These are phyloP conservation scores for Drosophila phalerata DNA, from an alignment of 2,888 invertebrate genomes.

Conservation along the genomic window DNA sequence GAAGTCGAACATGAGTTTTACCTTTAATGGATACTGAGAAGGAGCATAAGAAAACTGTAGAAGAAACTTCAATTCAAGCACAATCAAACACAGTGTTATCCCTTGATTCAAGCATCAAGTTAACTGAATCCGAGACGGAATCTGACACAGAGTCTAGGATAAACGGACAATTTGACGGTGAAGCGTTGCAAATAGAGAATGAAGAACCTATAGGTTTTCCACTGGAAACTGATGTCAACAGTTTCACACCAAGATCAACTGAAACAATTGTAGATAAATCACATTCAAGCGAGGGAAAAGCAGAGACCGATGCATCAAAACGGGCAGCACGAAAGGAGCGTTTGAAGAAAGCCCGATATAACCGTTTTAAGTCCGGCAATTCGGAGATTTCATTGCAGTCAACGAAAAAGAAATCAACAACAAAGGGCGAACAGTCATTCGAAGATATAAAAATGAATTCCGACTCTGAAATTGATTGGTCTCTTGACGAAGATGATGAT, in stretches of 20 bases:
- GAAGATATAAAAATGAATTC: not conserved
- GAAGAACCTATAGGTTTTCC: not conserved
- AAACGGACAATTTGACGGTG: not conserved
- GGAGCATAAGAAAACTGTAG: not conserved
- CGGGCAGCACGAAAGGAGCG: not conserved
- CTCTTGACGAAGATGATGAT: slow-evolving; percentile 16
- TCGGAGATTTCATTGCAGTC: slow-evolving; percentile 6
- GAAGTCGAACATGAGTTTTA: not conserved
- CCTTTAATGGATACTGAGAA: not conserved
- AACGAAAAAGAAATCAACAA: not conserved
- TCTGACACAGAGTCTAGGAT: not conserved
- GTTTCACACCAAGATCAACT: not conserved
- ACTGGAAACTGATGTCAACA: not conserved
- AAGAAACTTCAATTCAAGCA: not conserved
- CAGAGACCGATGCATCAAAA: not conserved
- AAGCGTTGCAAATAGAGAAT: not conserved
- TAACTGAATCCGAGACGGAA: not conserved
- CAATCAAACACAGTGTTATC: not conserved
- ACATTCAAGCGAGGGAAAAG: not conserved
- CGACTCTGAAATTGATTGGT: slow-evolving; percentile 11
- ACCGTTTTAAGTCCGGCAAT: slow-evolving; percentile 9
- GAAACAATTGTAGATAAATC: not conserved
- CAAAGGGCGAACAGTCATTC: not conserved
- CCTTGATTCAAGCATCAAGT: not conserved
- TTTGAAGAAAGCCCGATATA: slow-evolving; percentile 21